Evolutionary conservation across 2,113 vertebrate genomes (phyloP), one percentile per base, ranked within the genome.

Genomic region (Sinosuthora webbiana): DNA sequence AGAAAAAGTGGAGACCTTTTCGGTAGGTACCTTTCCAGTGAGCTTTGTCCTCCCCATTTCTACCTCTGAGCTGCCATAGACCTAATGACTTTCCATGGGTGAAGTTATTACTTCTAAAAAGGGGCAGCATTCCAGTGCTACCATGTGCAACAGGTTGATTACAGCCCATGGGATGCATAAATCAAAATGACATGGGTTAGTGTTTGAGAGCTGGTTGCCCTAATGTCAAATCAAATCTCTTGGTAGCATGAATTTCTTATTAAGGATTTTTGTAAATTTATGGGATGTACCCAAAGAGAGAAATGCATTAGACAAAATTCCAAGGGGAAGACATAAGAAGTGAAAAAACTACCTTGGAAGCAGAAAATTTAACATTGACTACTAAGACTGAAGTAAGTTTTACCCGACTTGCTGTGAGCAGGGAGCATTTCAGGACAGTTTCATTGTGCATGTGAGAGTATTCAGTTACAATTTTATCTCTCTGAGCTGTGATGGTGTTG

Each of bases 391-490:
- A 65, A 71, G 37, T 60, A 85, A 65, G 8, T 95, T 87, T 65
- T 35, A 77, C 12, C 67, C 55, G 49, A 13, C 23, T 83, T 89
- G 12, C 35, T 68, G 33, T 49, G 21, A 88, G 78, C 87, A 88
- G 79, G 52, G 82, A 92, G 74, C 65, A 93, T 87, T 95, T 92
- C 68, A 89, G 94, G 87, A 93, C 93, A 91, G 81, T 50, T 87
- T 87, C 62, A 62, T 83, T 90, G 60, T 65, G 53, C 82, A 62
- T 77, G 9, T 74, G 73, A 85, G 68, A 71, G 52, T 65, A 42
- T 79, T 92, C 44, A 68, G 77, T 87, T 95, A 94, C 68, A 83
- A 20, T 80, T 95, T 93, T 89, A 95, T 94, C 93, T 90, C 44
- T 76, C 27, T 81, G 28, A 84, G 78, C 49, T 88, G 64, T 55